A percentile compares a stretch with the other conserved stretches of the same genome.
Evolutionary conservation across 2,888 invertebrate species (phyloP).

Genomic region (Chrysolina americana): DNA sequence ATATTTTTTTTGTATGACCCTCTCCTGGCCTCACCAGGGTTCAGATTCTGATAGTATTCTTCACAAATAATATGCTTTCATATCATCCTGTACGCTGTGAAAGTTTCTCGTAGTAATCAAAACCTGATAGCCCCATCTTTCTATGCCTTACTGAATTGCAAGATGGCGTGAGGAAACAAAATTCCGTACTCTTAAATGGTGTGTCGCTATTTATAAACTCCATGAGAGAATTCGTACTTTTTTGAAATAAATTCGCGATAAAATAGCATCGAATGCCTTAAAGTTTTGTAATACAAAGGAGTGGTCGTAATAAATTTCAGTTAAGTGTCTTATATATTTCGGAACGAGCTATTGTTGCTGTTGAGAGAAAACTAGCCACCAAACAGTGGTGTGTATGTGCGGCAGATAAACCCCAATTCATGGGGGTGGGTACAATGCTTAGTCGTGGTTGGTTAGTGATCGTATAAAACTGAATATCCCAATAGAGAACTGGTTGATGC

Average conservation of each 20-base stretch:
- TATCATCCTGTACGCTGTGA: neutral
- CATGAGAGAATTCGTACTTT: slow-evolving; percentile 21
- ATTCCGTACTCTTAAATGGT: slow-evolving; percentile 9
- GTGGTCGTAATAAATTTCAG: slow-evolving; percentile 57
- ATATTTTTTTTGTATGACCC: no score
- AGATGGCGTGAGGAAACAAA: slow-evolving; percentile 9
- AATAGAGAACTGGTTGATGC: no score
- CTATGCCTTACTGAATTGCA: neutral
- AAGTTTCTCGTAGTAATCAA: no score
- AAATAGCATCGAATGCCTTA: slow-evolving; percentile 56
- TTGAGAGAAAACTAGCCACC: slow-evolving; percentile 56
- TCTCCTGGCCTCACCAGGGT: no score
- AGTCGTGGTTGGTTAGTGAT: no score
- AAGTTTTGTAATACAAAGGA: slow-evolving; percentile 59
- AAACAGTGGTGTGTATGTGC: slow-evolving; percentile 16
- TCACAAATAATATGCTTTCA: neutral
- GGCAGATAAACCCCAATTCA: neutral
- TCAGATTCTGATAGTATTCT: no score
- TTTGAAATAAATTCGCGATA: slow-evolving; percentile 43
- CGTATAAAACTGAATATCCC: no score
- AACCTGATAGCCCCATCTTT: neutral
- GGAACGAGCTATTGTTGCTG: slow-evolving; percentile 56
- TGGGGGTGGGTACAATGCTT: no score
- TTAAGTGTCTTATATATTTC: slow-evolving; percentile 61
- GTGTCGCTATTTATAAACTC: slow-evolving; percentile 22